phyloP scores from a whole-genome alignment of 1,140 invertebrate species.

The Drosophila melanogaster region DNA sequence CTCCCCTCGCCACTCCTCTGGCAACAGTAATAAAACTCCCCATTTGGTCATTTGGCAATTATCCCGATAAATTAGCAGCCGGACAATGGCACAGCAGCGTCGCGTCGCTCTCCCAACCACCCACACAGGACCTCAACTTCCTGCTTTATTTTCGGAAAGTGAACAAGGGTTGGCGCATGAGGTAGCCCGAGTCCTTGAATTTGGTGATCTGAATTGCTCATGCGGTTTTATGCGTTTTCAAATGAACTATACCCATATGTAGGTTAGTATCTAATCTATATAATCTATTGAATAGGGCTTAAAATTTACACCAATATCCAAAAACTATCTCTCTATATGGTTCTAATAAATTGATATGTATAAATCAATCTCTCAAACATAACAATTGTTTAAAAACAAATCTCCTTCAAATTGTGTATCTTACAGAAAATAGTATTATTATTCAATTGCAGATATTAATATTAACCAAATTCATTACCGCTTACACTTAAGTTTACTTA shows the following conservation, averaged over 20 bases:
- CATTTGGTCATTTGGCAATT: slow-evolving; percentile 78
- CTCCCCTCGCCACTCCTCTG: slow-evolving; percentile 4
- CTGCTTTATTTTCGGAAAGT: slow-evolving; percentile 2
- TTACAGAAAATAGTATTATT: too few relatives aligned
- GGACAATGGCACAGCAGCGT: slow-evolving; percentile 55
- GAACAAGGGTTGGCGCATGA: slow-evolving; percentile 19
- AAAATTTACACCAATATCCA: background rate
- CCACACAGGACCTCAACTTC: slow-evolving; percentile 21
- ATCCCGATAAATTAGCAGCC: slow-evolving; percentile 76
- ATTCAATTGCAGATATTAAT: too few relatives aligned
- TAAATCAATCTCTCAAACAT: too few relatives aligned
- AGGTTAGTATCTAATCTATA: background rate
- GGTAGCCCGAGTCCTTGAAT: slow-evolving; percentile 1
- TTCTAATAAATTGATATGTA: too few relatives aligned
- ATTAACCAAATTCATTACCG: too few relatives aligned
- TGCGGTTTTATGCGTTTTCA: slow-evolving; percentile 5
- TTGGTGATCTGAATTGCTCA: slow-evolving; percentile 10
- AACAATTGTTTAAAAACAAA: too few relatives aligned
- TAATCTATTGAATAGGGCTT: background rate
- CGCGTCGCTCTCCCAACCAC: slow-evolving; percentile 7
- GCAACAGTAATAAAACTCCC: slow-evolving; percentile 69
- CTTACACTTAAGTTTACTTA: too few relatives aligned
- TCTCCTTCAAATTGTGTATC: too few relatives aligned
- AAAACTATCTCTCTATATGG: background rate
- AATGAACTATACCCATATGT: background rate